Conservation (phyloP, 2,888 invertebrate species). For the Adelphocoris suturalis region DNA sequence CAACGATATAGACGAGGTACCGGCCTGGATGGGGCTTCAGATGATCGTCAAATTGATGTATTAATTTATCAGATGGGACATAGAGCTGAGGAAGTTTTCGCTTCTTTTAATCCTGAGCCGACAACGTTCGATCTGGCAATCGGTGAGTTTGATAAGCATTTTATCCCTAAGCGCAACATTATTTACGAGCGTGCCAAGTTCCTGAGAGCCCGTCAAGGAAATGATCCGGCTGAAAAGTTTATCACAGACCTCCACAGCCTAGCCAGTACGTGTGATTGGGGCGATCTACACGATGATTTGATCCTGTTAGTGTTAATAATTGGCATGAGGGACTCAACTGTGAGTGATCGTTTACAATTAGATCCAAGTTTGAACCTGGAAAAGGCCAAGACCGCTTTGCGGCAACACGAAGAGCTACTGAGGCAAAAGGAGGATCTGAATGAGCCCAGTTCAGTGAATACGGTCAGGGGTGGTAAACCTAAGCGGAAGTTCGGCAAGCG, state of each 20-base stretch:
- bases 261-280: no score
- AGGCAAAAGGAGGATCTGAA: background rate
- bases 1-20: background rate
- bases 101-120: background rate
- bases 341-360: background rate
- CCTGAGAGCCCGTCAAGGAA: background rate
- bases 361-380: background rate
- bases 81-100: background rate
- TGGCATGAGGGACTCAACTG: background rate
- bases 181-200: background rate
- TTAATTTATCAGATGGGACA: constrained; percentile 16
- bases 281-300: no score
- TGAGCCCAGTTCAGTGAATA: no score
- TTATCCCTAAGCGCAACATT: no score
- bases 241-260: background rate
- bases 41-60: background rate
- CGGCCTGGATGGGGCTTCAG: background rate
- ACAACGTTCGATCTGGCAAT: background rate
- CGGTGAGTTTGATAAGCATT: background rate
- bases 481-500: no score
- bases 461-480: no score
- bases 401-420: background rate
- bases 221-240: background rate
- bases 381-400: background rate
- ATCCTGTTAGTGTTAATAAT: background rate